Percentiles rank a stretch among this genome's conserved stretches.
Evolutionary conservation across 2,888 invertebrate genomes (phyloP).

Genomic region (Mimas tiliae): DNA sequence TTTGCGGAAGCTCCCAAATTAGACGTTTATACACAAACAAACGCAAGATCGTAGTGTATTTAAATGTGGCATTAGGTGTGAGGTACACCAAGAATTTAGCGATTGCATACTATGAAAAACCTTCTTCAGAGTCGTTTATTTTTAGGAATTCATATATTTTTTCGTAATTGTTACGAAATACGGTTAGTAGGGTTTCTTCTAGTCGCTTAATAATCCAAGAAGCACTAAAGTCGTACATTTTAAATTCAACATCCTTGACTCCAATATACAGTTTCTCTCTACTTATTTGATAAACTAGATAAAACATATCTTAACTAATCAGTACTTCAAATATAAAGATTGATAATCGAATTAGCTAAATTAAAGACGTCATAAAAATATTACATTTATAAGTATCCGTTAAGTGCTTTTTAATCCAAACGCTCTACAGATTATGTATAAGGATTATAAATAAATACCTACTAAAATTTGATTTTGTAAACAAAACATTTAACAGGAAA

Average conservation of each 20-base stretch:
- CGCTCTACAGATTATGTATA: background rate
- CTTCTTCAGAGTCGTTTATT: background rate
- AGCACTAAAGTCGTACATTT: background rate
- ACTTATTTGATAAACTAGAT: slow-evolving; percentile 4
- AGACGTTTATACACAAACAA: slow-evolving; percentile 7
- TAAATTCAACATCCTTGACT: background rate
- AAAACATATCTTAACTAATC: slow-evolving; percentile 5
- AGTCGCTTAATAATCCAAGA: too few species aligned
- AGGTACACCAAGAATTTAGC: background rate
- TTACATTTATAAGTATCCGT: background rate
- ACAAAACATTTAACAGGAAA: background rate
- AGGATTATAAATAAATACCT: background rate
- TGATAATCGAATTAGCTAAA: background rate
- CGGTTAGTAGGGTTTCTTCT: too few species aligned
- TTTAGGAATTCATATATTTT: too few species aligned
- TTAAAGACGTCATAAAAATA: background rate
- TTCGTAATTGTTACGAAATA: too few species aligned
- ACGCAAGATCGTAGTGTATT: background rate
- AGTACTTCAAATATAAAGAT: background rate
- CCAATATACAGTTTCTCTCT: background rate
- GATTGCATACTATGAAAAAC: background rate
- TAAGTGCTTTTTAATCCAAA: slow-evolving; percentile 4
- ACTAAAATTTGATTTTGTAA: background rate
- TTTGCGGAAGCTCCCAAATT: slow-evolving; percentile 11
- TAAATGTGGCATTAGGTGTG: background rate